Base-by-base conservation (phyloP, 2,113 vertebrate species). In the Butastur rufipennis region DNA sequence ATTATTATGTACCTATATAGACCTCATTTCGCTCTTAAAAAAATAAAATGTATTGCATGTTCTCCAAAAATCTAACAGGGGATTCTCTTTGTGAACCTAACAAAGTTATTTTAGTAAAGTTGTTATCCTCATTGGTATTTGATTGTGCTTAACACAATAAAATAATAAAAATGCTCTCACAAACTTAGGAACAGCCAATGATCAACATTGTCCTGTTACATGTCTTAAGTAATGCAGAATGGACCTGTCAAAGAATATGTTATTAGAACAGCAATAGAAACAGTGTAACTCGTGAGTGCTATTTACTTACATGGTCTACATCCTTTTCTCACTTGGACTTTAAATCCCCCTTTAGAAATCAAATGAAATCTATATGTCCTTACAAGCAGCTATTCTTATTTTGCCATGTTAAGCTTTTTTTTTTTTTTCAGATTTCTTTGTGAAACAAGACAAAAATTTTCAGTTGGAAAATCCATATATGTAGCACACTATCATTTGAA, bases 251-350 rank as follows among this genome's bases (percentile, higher is more conserved):
- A 67, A 68, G 11, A 65, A 48, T 34, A 53, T 40, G 3, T 4
- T 47, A 11, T 84, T 68, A 81, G 22, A 91, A 50, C 3, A 81
- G 11, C 17, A 55, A 42, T 29, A 40, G 43, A 86, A 84, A 16
- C 8, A 10, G 0, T 55, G 4, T 32, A 58, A 34, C 5, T 34
- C 0, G 2, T 52, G 1, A 15, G 9, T 58, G 25, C 1, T 70
- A 12, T 43, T 84, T 42, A 31, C 4, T 53, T n/a, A 56, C 27
- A 61, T 9, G 6, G 7, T 48, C 3, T 11, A 16, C 6, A 16
- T 48, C 27, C 61, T 95, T 81, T 40, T 13, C 25, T 87, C 0
- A 1, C 13, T 11, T 7, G 11, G 8, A 66, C 26, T 78, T 52
- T 14, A 0, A 22, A 61, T 65, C 2, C n/a, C 7, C 7, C 7